Conservation (phyloP, 2,888 invertebrate genomes). For the Pyrgus malvae region DNA sequence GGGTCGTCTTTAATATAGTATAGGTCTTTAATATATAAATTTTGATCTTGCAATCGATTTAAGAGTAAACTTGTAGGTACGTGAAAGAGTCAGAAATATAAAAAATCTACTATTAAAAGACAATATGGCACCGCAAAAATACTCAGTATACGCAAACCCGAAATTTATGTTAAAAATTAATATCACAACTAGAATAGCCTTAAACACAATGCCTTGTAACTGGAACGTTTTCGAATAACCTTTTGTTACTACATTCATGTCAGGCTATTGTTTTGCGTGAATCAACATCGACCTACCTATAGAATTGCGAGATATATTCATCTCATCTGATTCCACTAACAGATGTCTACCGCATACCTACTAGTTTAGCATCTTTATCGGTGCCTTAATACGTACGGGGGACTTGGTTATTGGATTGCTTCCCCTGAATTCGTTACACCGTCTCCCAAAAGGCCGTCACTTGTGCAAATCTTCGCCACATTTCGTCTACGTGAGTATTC, state of each 20-base stretch:
- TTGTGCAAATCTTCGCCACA: slow-evolving; percentile 25
- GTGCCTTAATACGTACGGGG: slow-evolving; percentile 18
- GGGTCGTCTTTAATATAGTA: no score
- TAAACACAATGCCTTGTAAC: no score
- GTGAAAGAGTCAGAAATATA: no score
- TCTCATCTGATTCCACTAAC: slow-evolving; percentile 16
- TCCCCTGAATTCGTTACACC: slow-evolving; percentile 34
- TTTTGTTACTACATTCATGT: background rate
- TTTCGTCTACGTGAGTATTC: slow-evolving; percentile 21
- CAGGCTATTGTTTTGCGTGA: background rate
- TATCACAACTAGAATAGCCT: no score
- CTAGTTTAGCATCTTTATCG: slow-evolving; percentile 27
- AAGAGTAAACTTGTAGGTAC: no score
- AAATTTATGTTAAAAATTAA: no score
- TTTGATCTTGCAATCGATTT: no score
- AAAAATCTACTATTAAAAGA: no score
- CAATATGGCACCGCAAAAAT: no score
- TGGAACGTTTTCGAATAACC: no score
- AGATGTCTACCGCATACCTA: slow-evolving; percentile 19
- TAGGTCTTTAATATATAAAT: no score
- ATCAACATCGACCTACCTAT: background rate
- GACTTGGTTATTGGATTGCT: slow-evolving; percentile 34
- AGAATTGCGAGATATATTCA: slow-evolving; percentile 8
- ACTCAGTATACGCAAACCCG: no score
- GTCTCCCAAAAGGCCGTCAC: slow-evolving; percentile 29